Base-by-base conservation (phyloP, 2,888 invertebrate species). In the Agonopterix subpropinquella region DNA sequence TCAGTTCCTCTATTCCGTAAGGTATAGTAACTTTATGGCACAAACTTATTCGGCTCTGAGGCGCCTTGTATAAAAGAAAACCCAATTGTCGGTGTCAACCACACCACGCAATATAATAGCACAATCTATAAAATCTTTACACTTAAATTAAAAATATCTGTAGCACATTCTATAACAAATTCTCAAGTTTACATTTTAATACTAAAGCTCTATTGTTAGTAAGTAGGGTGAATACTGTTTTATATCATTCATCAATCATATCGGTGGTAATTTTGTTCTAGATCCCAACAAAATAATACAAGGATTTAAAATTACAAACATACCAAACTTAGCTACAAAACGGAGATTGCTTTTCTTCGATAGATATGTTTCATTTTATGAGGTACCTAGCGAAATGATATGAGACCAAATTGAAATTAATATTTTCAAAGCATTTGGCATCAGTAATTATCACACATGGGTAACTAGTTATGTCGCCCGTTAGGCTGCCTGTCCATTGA, bases 71-170 rank as follows among this genome's bases (percentile, higher is more conserved):
- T 43, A 59, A 54, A 51, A 55, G 58, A 60, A 55, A 59, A 65
- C 56, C 59, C 54, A 61, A 61, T 39, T 39, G 28, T 57, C 48
- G 47, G 47, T 59, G 63, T 59, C 57, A 58, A 67, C 58, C 58
- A 58, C 58, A 61, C 51, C 9, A 39, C 10, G 7, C 5, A n/a
- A 53, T 48, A 55, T 53, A 56, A 53, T 47, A 53, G 47, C 44
- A 55, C 44, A 50, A 56, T 46, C 55, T 47, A 62, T n/a, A 61
- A 59, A 58, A 54, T 55, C 49, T 52, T 50, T 37, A 55, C 49
- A 51, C 50, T 50, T 52, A 52, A 15, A 50, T 45, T 45, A 50
- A 53, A 28, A 49, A 43, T 42, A 48, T 51, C 52, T 56, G 53
- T 51, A 58, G 54, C 55, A 58, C 54, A 48, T 41, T 41, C 13